phyloP scores from a whole-genome alignment of 2,888 invertebrate genomes.

The Rhopalosiphum nymphaeae region DNA sequence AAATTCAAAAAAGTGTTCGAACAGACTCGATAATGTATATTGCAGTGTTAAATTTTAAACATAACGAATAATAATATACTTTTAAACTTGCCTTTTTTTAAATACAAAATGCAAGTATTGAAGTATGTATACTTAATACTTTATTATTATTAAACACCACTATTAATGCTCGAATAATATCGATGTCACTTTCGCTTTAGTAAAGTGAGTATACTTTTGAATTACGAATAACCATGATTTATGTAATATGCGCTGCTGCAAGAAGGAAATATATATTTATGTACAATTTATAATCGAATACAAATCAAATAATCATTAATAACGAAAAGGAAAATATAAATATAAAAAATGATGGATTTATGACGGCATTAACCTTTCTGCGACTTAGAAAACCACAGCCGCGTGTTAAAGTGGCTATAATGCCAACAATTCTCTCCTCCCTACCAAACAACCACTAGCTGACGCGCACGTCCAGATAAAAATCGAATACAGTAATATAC shows the following conservation, averaged over 20 bases:
- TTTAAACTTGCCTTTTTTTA: neutral
- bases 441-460: neutral
- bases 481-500: neutral
- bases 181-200: neutral
- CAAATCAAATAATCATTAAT: conserved; percentile 22
- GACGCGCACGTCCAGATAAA: neutral
- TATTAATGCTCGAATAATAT: neutral
- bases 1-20: neutral
- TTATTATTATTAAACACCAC: neutral
- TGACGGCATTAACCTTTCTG: neutral
- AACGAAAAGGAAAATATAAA: neutral
- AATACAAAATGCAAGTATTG: neutral
- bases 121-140: neutral
- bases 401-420: neutral
- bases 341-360: neutral
- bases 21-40: neutral
- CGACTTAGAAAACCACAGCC: conserved; percentile 9
- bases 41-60: neutral
- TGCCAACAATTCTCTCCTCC: neutral
- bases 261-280: neutral
- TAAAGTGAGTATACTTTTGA: neutral
- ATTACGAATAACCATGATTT: neutral
- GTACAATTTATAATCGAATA: neutral
- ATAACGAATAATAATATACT: neutral
- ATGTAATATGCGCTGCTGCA: neutral